Evolutionary conservation across 2,113 vertebrate species (phyloP).

Genomic region (Campylomormyrus tamandua): DNA sequence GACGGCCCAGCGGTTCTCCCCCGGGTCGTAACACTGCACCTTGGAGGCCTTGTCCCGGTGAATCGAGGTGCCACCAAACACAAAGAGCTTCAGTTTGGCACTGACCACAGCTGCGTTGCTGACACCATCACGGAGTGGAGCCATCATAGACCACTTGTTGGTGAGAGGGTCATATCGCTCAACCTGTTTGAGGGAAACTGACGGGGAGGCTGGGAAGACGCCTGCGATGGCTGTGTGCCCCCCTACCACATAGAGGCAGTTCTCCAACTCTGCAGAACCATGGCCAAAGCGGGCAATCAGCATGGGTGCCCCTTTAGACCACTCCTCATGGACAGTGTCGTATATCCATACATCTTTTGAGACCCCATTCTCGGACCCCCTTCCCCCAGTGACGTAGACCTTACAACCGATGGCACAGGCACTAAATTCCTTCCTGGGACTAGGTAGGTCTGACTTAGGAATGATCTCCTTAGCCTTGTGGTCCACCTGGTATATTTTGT

Average conservation of each 20-base stretch:
- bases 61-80: slow-evolving; percentile 85
- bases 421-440: slow-evolving; percentile 89
- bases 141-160: slow-evolving; percentile 91
- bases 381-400: slow-evolving; percentile 84
- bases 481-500: slow-evolving; percentile 93
- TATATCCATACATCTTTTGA: slow-evolving; percentile 96
- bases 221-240: slow-evolving; percentile 85
- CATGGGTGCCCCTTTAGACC: slow-evolving; percentile 92
- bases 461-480: slow-evolving; percentile 92
- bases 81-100: slow-evolving; percentile 82
- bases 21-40: slow-evolving; percentile 83
- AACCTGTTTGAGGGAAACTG: slow-evolving; percentile 85
- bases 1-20: slow-evolving; percentile 79
- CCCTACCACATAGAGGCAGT: slow-evolving; percentile 83
- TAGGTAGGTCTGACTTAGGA: slow-evolving; percentile 84
- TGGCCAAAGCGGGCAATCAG: slow-evolving; percentile 89
- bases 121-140: slow-evolving; percentile 80
- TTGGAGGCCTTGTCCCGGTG: slow-evolving; percentile 86
- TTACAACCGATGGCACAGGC: slow-evolving; percentile 90
- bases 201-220: slow-evolving; percentile 83
- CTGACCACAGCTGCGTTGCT: slow-evolving; percentile 92
- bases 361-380: slow-evolving; percentile 86
- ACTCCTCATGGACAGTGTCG: slow-evolving; percentile 83
- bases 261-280: slow-evolving; percentile 81
- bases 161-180: slow-evolving; percentile 76